Evolutionary conservation across 2,888 invertebrate species (phyloP).

Genomic region (Ophion ventricosus): DNA sequence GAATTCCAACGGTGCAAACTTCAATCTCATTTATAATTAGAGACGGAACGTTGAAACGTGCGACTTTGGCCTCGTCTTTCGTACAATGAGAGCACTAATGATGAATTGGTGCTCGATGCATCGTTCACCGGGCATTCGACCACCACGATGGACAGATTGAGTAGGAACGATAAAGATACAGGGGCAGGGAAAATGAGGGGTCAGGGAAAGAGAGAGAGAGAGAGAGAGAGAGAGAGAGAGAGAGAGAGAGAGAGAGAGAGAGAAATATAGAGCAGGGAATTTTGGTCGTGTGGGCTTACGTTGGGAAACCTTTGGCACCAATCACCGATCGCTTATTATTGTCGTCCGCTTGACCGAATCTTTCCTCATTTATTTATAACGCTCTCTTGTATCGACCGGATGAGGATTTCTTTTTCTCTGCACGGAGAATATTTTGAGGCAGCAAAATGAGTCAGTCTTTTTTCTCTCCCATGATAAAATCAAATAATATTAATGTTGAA

Average conservation of each 20-base stretch:
- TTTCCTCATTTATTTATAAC: slow-evolving; percentile 66
- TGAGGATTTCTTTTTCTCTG: slow-evolving; percentile 25
- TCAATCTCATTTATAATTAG: too few species aligned
- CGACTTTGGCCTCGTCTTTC: slow-evolving; percentile 61
- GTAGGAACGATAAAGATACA: slow-evolving; percentile 43
- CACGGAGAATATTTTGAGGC: too few species aligned
- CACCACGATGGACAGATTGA: slow-evolving; percentile 25
- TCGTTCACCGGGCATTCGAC: slow-evolving; percentile 51
- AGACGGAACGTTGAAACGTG: slow-evolving; percentile 53
- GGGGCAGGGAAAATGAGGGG: slow-evolving; percentile 11
- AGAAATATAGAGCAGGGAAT: slow-evolving; percentile 37
- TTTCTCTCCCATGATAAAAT: too few species aligned
- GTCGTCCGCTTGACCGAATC: slow-evolving; percentile 65
- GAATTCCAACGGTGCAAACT: too few species aligned
- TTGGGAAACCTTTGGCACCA: slow-evolving; percentile 69
- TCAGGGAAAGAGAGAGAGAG: slow-evolving; percentile 21
- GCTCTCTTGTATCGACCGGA: slow-evolving; percentile 25
- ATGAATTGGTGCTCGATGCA: slow-evolving; percentile 63
- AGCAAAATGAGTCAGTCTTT: too few species aligned
- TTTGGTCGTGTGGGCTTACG: slow-evolving; percentile 49
- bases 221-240: slow-evolving; percentile 36
- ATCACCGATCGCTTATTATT: slow-evolving; percentile 66
- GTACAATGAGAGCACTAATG: slow-evolving; percentile 27
- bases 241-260: slow-evolving; percentile 40
- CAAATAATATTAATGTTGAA: too few species aligned